Evolutionary conservation across 2,888 invertebrate species (phyloP).

Genomic region (Candidula unifasciata): DNA sequence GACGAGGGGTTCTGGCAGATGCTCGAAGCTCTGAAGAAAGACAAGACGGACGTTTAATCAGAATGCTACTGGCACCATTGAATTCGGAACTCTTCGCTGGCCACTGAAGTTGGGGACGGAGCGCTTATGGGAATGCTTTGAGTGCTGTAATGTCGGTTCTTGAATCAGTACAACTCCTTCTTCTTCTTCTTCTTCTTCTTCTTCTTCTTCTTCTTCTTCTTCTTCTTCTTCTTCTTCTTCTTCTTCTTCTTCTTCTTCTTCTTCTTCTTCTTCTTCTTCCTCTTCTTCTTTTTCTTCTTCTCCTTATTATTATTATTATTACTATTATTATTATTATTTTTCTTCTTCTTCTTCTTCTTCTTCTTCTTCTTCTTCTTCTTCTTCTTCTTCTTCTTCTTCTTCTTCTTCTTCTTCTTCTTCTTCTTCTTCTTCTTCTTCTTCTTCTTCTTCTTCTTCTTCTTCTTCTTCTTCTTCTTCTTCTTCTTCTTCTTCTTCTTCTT

Average conservation of each 20-base stretch:
- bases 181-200: conserved; percentile 15
- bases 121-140: too few relatives aligned
- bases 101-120: too few relatives aligned
- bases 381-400: conserved; percentile 21
- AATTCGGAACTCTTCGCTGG: too few relatives aligned
- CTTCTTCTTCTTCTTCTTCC: conserved; percentile 10
- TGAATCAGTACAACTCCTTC: too few relatives aligned
- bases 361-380: conserved; percentile 7
- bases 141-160: too few relatives aligned
- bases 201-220: not conserved
- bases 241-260: conserved; percentile 9
- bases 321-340: not conserved
- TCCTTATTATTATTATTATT: too few relatives aligned
- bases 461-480: conserved; percentile 21
- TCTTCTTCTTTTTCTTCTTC: conserved; percentile 4
- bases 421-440: not conserved
- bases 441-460: not conserved
- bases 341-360: not conserved
- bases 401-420: not conserved
- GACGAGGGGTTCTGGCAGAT: too few relatives aligned
- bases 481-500: conserved; percentile 21
- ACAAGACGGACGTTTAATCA: too few relatives aligned
- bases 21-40: too few relatives aligned
- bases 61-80: too few relatives aligned
- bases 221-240: not conserved